Percentiles rank a stretch among this genome's conserved stretches.
These are phyloP conservation scores for Conger conger DNA, from an alignment of 2,113 vertebrate genomes.

Conservation along the genomic window DNA sequence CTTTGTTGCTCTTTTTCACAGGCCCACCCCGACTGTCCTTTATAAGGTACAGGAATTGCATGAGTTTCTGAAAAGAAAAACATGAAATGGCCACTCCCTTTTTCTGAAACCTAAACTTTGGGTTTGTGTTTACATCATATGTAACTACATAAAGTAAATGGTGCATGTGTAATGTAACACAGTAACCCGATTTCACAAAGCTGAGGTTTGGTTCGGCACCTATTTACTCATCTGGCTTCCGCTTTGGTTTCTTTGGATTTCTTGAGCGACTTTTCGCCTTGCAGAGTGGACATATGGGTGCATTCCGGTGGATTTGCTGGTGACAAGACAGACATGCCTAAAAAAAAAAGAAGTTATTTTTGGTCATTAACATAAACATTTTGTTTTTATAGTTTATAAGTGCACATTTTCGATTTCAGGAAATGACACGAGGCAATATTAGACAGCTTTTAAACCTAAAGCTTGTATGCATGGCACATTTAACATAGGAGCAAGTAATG, in stretches of 20 bases:
- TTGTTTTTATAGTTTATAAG: neutral
- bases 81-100: neutral
- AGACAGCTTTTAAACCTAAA: neutral
- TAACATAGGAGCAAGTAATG: too few relatives aligned
- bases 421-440: neutral
- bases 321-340: conserved; percentile 97
- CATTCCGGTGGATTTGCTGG: conserved; percentile 97
- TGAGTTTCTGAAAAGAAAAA: neutral
- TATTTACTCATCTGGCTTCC: conserved; percentile 91
- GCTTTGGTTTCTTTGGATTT: conserved; percentile 98
- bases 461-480: neutral
- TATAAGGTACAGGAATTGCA: neutral
- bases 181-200: neutral
- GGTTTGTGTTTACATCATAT: conserved; percentile 16
- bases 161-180: neutral
- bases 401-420: neutral
- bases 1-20: neutral
- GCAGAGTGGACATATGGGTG: conserved; percentile 94
- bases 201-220: neutral
- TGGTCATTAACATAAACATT: neutral
- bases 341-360: conserved; percentile 34
- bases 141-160: neutral
- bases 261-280: conserved; percentile 98
- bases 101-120: neutral
- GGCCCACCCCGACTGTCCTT: neutral